These are phyloP conservation scores for Pangasius mekongensis DNA, from an alignment of 2,797 vertebrate species.

Conservation along the genomic window DNA sequence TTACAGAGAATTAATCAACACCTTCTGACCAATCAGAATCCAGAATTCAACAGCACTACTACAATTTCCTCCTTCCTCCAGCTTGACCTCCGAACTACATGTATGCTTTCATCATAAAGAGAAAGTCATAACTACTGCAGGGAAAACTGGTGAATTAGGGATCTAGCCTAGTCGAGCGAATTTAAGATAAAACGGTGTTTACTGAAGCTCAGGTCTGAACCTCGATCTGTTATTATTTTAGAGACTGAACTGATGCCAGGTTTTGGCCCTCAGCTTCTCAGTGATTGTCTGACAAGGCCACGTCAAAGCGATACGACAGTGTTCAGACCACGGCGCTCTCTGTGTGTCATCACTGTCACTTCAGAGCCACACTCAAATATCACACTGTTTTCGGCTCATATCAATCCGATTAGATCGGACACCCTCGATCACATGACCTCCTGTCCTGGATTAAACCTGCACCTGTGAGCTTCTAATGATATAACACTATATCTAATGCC, in stretches of 20 bases:
- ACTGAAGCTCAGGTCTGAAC: background rate
- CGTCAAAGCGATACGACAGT: background rate
- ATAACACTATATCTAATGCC: background rate
- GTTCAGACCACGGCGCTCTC: background rate
- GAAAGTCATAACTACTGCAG: background rate
- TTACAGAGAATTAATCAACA: background rate
- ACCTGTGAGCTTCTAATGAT: background rate
- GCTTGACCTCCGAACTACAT: background rate
- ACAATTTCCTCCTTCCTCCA: background rate
- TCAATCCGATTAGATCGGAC: background rate
- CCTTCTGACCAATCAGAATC: background rate
- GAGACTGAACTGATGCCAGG: background rate
- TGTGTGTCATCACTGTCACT: background rate
- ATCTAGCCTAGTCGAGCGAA: background rate
- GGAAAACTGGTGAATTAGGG: background rate
- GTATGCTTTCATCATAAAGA: background rate
- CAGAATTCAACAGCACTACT: background rate
- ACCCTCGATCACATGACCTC: background rate
- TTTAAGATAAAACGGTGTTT: background rate
- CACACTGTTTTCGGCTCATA: background rate
- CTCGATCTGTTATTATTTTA: background rate
- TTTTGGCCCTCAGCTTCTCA: background rate
- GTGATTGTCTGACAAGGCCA: background rate
- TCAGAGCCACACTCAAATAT: background rate
- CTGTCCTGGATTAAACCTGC: background rate